phyloP scores from a whole-genome alignment of 2,113 vertebrate species.

The Amazona guildingii region DNA sequence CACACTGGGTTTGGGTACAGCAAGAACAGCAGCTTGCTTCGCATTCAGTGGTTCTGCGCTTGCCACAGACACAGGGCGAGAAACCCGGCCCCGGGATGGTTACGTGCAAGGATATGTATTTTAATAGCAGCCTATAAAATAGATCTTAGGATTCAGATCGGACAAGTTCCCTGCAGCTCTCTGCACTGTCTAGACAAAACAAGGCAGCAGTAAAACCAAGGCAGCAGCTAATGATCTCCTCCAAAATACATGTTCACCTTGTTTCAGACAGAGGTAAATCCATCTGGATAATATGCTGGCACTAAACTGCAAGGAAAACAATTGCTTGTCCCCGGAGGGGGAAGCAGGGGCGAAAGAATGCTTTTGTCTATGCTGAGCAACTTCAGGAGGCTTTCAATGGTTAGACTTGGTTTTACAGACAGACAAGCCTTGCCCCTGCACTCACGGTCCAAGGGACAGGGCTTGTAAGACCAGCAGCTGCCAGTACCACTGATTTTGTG shows the following conservation, averaged over 20 bases:
- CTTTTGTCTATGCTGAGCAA: slow-evolving; percentile 67
- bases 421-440: slow-evolving; percentile 8
- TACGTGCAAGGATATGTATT: slow-evolving; percentile 28
- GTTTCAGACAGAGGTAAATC: slow-evolving; percentile 74
- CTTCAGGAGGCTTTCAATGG: slow-evolving; percentile 51
- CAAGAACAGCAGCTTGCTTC: neutral
- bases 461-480: neutral
- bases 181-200: slow-evolving; percentile 80
- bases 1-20: accelerated
- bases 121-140: slow-evolving; percentile 64
- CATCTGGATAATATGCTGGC: slow-evolving; percentile 70
- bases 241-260: slow-evolving; percentile 65
- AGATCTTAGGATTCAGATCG: slow-evolving; percentile 53
- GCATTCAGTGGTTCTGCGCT: neutral
- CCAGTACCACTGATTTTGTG: neutral
- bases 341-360: slow-evolving; percentile 60
- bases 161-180: slow-evolving; percentile 71
- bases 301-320: slow-evolving; percentile 70
- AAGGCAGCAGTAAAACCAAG: slow-evolving; percentile 76
- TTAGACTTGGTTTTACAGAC: slow-evolving; percentile 40
- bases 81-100: neutral
- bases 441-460: neutral
- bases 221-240: slow-evolving; percentile 75
- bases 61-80: neutral
- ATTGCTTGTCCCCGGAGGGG: slow-evolving; percentile 65